Evolutionary conservation across 2,888 invertebrate genomes (phyloP), one percentile per base, ranked within the genome.

Genomic region (Mesorhabditis sp.): DNA sequence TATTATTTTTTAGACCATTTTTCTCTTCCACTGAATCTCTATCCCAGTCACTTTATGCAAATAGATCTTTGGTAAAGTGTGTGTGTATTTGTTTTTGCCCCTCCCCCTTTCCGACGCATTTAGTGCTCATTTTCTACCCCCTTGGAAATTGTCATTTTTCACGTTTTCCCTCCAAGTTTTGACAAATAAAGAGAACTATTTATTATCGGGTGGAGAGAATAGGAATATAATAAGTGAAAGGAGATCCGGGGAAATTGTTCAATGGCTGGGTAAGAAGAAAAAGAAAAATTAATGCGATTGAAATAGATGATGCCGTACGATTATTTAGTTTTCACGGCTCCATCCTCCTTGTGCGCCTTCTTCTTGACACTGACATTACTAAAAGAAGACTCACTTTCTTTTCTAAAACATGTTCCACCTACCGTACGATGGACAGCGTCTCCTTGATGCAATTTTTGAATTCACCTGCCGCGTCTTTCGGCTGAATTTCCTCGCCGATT

Each of bases 401-500:
- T 1, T 28, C 28, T 28, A 2, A 28, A 28, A 2, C 28, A 28
- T 28, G 28, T 28, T 28, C 28, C 28, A 28, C 58, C n/a, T n/a
- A 50, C 58, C 58, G 7, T 50, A 50, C 58, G n/a, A 50, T 50
- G 10, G 58, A 50, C 58, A 50, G n/a, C n/a, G 58, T 50, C 58
- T 50, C 58, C n/a, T 50, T 50, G 58, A 50, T 50, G n/a, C 58
- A 50, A 50, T 50, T 50, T n/a, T 50, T 50, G n/a, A 50, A 50
- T 50, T n/a, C 58, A 13, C 58, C 58, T 13, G 58, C 58, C 58
- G 58, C 58, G n/a, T 50, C 58, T n/a, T 50, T 50, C n/a, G 58
- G 58, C n/a, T 50, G 58, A 50, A 50, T n/a, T 50, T 50, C 58
- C n/a, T 50, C 58, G n/a, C 58, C 58, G 58, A 50, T 50, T 50